A percentile compares a stretch with the other conserved stretches of the same genome.
Conservation (phyloP, 2,888 invertebrate species). For the Chaitophorus viminalis region DNA sequence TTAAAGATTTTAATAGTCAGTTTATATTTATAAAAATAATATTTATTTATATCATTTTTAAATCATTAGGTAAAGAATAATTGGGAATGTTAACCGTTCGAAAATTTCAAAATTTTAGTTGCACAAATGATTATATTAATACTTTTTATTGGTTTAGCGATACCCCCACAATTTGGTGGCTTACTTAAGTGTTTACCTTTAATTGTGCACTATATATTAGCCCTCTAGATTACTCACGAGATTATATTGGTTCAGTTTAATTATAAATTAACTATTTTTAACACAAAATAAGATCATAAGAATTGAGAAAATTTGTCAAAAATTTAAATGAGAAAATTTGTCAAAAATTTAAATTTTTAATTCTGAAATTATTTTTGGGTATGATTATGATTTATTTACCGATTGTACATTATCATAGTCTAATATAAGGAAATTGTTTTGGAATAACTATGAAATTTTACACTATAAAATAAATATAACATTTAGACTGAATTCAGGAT, state of each 20-base stretch:
- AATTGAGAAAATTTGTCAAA: no score
- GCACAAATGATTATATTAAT: constrained; percentile 30
- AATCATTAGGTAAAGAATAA: neutral
- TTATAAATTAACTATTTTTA: no score
- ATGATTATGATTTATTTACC: constrained; percentile 47
- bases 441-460: neutral
- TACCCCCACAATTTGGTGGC: no score
- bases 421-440: neutral
- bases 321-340: no score
- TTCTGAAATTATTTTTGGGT: neutral
- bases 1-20: neutral
- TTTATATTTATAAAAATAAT: constrained; percentile 3
- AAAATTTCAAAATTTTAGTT: neutral
- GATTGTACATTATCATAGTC: neutral
- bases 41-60: neutral
- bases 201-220: no score
- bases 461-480: neutral
- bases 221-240: no score
- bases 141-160: no score
- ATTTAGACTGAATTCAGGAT: constrained; percentile 39
- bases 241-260: no score
- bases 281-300: no score
- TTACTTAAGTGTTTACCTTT: no score
- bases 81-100: neutral
- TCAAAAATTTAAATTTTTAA: neutral